Percentiles rank a stretch among this genome's conserved stretches.
Conservation (phyloP, 2,888 invertebrate genomes). For the Nephrotoma guestfalica region DNA sequence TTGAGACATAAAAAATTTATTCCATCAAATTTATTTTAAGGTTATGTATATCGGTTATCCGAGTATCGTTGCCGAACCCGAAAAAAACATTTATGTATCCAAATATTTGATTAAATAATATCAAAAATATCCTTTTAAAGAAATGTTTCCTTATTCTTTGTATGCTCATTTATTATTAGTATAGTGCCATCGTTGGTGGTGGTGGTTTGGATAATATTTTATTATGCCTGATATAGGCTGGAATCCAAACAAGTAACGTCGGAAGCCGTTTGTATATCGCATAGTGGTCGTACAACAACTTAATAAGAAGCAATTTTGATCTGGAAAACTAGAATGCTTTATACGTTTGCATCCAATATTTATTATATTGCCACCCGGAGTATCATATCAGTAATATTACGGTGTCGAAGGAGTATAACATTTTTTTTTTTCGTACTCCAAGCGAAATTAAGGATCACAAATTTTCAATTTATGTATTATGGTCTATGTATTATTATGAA, state of each 20-base stretch:
- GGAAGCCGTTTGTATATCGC: background rate
- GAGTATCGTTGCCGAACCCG: background rate
- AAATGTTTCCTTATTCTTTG: background rate
- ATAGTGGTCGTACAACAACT: background rate
- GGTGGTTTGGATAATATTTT: background rate
- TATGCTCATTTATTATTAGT: background rate
- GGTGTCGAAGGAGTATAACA: background rate
- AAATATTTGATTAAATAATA: background rate
- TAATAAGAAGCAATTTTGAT: background rate
- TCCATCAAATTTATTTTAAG: background rate
- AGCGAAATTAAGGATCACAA: background rate
- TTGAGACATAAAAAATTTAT: background rate
- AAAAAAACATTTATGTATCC: background rate
- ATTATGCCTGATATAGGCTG: background rate
- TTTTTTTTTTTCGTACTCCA: background rate
- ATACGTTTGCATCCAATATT: background rate
- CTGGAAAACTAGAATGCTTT: background rate
- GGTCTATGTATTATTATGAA: background rate
- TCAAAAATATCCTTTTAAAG: background rate
- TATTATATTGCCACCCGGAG: background rate
- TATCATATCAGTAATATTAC: background rate
- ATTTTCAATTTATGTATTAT: background rate
- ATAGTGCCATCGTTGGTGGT: background rate
- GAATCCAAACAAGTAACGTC: background rate
- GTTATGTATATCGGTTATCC: background rate